These are phyloP conservation scores for Phymorhynchus buccinoides DNA, from an alignment of 1,140 invertebrate genomes.

Conservation along the genomic window DNA sequence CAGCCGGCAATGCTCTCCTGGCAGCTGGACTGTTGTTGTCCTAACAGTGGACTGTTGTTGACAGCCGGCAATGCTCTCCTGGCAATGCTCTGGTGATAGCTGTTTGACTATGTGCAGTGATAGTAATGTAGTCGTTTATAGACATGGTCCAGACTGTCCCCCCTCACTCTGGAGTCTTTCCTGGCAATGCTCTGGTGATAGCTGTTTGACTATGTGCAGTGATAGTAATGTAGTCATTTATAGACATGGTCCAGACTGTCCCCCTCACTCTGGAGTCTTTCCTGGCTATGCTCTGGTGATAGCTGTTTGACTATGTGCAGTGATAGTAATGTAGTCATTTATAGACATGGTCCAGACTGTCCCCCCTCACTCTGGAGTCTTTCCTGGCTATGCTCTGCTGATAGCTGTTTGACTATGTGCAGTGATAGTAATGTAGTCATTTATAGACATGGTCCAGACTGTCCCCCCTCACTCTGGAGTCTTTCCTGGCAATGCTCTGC, in stretches of 20 bases:
- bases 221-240: neutral
- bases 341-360: slow-evolving; percentile 25
- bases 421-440: neutral
- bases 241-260: slow-evolving; percentile 26
- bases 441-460: slow-evolving; percentile 28
- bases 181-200: slow-evolving; percentile 87
- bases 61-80: no score
- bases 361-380: slow-evolving; percentile 28
- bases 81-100: no score
- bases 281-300: no score
- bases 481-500: slow-evolving; percentile 81
- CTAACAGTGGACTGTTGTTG: no score
- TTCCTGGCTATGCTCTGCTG: slow-evolving; percentile 84
- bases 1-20: no score
- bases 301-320: no score
- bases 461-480: slow-evolving; percentile 27
- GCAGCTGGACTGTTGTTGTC: no score
- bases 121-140: slow-evolving; percentile 18
- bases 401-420: no score
- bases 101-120: no score
- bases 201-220: no score
- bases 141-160: slow-evolving; percentile 14
- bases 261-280: slow-evolving; percentile 30
- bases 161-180: slow-evolving; percentile 43
- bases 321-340: no score